These are phyloP conservation scores for Agrotis clavis DNA, from an alignment of 2,888 invertebrate genomes.

Conservation along the genomic window DNA sequence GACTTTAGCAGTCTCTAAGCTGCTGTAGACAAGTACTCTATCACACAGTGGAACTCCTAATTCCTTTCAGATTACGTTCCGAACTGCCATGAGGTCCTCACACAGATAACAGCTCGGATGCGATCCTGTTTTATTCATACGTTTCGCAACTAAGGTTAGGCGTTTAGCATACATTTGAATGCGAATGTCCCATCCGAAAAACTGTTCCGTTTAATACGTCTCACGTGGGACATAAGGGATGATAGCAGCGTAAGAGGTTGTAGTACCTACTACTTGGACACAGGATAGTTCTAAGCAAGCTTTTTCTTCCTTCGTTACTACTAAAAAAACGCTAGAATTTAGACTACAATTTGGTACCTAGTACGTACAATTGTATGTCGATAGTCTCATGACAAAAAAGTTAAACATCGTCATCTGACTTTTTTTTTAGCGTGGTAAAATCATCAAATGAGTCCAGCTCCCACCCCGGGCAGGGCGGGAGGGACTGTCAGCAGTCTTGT, in stretches of 20 bases:
- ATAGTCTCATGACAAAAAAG: too few relatives aligned
- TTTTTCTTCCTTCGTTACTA: too few relatives aligned
- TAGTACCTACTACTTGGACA: neutral
- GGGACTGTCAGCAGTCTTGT: too few relatives aligned
- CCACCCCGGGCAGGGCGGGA: too few relatives aligned
- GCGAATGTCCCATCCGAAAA: conserved; percentile 63
- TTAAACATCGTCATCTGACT: too few relatives aligned
- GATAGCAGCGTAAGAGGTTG: conserved; percentile 43
- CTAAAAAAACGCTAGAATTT: too few relatives aligned
- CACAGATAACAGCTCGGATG: conserved; percentile 50
- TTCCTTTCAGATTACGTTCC: conserved; percentile 2
- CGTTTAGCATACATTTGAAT: conserved; percentile 71
- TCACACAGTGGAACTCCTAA: neutral
- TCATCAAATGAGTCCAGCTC: too few relatives aligned
- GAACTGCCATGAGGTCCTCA: conserved; percentile 22
- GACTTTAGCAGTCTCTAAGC: too few relatives aligned
- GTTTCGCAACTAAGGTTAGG: conserved; percentile 58
- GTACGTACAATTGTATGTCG: too few relatives aligned
- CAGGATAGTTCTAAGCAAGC: neutral
- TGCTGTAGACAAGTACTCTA: neutral
- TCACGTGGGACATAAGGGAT: conserved; percentile 45
- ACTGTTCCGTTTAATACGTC: conserved; percentile 57
- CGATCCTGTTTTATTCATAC: conserved; percentile 67
- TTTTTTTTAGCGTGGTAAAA: too few relatives aligned
- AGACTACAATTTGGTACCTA: too few relatives aligned